These are phyloP conservation scores for Liasis olivaceus DNA, from an alignment of 2,797 vertebrate species.

Conservation along the genomic window DNA sequence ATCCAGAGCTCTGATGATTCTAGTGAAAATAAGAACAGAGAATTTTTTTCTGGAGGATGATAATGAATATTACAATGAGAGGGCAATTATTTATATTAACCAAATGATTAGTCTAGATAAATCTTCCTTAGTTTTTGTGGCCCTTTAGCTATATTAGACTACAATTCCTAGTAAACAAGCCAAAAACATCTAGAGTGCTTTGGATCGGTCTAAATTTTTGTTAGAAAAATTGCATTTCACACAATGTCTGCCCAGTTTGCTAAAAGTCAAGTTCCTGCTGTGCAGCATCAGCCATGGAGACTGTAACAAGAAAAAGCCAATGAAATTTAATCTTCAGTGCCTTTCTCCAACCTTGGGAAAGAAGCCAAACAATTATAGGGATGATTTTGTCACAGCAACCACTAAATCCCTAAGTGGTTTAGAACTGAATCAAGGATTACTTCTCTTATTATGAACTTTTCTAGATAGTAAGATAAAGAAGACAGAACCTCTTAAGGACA, in stretches of 20 bases:
- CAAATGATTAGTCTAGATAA: neutral
- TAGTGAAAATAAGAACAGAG: neutral
- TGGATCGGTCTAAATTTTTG: neutral
- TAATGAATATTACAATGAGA: neutral
- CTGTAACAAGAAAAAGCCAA: neutral
- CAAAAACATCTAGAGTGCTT: neutral
- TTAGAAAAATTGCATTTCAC: neutral
- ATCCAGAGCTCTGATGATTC: neutral
- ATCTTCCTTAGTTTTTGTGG: neutral
- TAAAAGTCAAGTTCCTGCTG: neutral
- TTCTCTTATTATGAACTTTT: neutral
- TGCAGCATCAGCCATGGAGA: neutral
- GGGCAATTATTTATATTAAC: neutral
- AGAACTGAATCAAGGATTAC: slow-evolving; percentile 13
- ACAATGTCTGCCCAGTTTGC: neutral
- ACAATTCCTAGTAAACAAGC: neutral
- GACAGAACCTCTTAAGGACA: neutral
- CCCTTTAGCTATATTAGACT: neutral
- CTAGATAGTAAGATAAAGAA: neutral
- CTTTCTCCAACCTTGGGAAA: neutral
- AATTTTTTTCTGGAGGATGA: neutral
- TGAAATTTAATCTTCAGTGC: neutral
- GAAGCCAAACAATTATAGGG: neutral
- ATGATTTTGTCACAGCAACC: neutral
- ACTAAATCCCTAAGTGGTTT: neutral